Evolutionary conservation across 2,888 invertebrate genomes (phyloP).

Genomic region (Agrilus mali): DNA sequence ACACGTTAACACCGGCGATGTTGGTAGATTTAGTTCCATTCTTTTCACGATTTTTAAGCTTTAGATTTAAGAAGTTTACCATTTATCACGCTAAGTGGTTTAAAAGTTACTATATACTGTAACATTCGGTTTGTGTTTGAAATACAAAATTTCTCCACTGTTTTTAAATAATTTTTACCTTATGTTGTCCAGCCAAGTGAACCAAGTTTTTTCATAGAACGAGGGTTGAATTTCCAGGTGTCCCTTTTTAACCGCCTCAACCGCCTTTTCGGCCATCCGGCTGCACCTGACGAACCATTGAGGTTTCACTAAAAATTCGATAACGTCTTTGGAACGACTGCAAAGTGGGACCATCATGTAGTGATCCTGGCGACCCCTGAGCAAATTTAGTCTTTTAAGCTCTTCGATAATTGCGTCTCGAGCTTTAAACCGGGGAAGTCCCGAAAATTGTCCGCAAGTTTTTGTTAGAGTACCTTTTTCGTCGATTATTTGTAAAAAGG

Average conservation of each 20-base stretch:
- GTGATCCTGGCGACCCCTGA: slow-evolving; percentile 53
- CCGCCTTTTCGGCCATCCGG: slow-evolving; percentile 80
- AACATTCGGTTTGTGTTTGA: too few relatives aligned
- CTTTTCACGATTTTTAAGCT: too few relatives aligned
- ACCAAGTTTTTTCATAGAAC: slow-evolving; percentile 86
- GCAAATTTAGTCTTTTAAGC: slow-evolving; percentile 49
- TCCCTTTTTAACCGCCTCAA: slow-evolving; percentile 65
- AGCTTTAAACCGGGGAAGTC: slow-evolving; percentile 85
- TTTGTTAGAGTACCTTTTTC: slow-evolving; percentile 79
- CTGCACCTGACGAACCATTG: slow-evolving; percentile 94
- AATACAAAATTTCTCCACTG: too few relatives aligned
- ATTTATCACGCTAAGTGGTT: too few relatives aligned
- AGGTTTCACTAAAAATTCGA: slow-evolving; percentile 90
- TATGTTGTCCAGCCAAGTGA: slow-evolving; percentile 90
- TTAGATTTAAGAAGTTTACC: too few relatives aligned
- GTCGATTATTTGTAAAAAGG: slow-evolving; percentile 79
- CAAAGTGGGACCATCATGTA: slow-evolving; percentile 95
- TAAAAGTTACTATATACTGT: too few relatives aligned
- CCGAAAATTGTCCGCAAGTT: slow-evolving; percentile 63
- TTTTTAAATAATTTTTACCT: slow-evolving; percentile 32
- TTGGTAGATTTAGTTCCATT: too few relatives aligned
- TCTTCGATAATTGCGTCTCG: slow-evolving; percentile 68
- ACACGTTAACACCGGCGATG: too few relatives aligned
- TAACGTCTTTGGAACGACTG: slow-evolving; percentile 93
- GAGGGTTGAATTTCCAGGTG: slow-evolving; percentile 84